Conservation (phyloP, 2,888 invertebrate genomes). For the Mythimna ferrago region DNA sequence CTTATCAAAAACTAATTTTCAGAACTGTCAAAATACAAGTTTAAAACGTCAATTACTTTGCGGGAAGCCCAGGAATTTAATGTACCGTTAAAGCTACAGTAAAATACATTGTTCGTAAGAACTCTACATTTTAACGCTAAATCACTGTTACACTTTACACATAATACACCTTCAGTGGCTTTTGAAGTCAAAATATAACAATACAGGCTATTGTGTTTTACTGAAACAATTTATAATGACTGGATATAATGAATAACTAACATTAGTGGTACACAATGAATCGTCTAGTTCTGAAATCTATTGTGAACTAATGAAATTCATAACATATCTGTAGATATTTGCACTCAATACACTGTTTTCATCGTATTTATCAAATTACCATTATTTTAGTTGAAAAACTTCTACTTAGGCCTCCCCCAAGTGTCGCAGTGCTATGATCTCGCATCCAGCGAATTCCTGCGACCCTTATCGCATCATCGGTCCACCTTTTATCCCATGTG, state of each 20-base stretch:
- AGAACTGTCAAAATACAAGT: background rate
- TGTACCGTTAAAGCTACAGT: conserved; percentile 20
- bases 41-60: background rate
- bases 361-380: background rate
- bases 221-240: conserved; percentile 48
- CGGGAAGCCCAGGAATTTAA: conserved; percentile 26
- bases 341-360: conserved; percentile 23
- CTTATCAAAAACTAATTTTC: background rate
- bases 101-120: conserved; percentile 37
- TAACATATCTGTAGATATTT: conserved; percentile 28
- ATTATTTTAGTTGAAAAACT: no score
- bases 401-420: no score
- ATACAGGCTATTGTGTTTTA: conserved; percentile 33
- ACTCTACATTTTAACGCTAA: conserved; percentile 34
- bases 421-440: no score
- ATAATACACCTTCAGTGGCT: conserved; percentile 33
- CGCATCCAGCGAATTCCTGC: no score
- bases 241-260: conserved; percentile 39
- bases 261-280: conserved; percentile 37
- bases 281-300: conserved; percentile 25
- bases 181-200: conserved; percentile 55
- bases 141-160: conserved; percentile 39
- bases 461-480: no score
- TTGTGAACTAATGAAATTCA: conserved; percentile 48
- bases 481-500: conserved; percentile 56